These are phyloP conservation scores for Chymomyza fuscimana DNA, from an alignment of 2,888 invertebrate species.

Conservation along the genomic window DNA sequence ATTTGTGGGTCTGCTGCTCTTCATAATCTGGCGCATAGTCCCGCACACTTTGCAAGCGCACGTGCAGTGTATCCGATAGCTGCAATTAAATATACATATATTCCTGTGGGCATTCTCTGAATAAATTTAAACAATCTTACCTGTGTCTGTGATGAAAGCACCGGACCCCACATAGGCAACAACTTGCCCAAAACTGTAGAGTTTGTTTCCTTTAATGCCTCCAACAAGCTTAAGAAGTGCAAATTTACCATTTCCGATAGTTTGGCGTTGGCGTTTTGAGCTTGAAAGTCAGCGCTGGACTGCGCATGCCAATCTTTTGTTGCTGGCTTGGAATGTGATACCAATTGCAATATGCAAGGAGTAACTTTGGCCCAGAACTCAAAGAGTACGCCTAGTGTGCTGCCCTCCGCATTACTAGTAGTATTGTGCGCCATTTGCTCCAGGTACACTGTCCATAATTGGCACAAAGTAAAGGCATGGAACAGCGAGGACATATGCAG, in stretches of 20 bases:
- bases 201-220: slow-evolving; percentile 96
- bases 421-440: slow-evolving; percentile 89
- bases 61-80: slow-evolving; percentile 93
- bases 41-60: slow-evolving; percentile 92
- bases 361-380: slow-evolving; percentile 99
- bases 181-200: slow-evolving; percentile 95
- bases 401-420: slow-evolving; percentile 85
- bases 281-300: slow-evolving; percentile 49
- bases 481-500: slow-evolving; percentile 97
- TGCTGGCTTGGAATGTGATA: slow-evolving; percentile 94
- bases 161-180: slow-evolving; percentile 97
- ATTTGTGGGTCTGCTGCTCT: slow-evolving; percentile 77
- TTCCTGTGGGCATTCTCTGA: neutral
- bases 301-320: slow-evolving; percentile 77
- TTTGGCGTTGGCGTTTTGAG: slow-evolving; percentile 81
- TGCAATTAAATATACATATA: slow-evolving; percentile 74
- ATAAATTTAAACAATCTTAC: slow-evolving; percentile 80
- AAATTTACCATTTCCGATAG: slow-evolving; percentile 98
- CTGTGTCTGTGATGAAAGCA: slow-evolving; percentile 93
- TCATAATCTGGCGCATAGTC: slow-evolving; percentile 85
- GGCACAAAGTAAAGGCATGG: slow-evolving; percentile 98
- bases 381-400: slow-evolving; percentile 90
- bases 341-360: slow-evolving; percentile 94
- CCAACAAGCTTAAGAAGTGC: slow-evolving; percentile 96
- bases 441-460: slow-evolving; percentile 99